Evolutionary conservation across 2,888 invertebrate species (phyloP).

Genomic region (Mylabris sibirica): DNA sequence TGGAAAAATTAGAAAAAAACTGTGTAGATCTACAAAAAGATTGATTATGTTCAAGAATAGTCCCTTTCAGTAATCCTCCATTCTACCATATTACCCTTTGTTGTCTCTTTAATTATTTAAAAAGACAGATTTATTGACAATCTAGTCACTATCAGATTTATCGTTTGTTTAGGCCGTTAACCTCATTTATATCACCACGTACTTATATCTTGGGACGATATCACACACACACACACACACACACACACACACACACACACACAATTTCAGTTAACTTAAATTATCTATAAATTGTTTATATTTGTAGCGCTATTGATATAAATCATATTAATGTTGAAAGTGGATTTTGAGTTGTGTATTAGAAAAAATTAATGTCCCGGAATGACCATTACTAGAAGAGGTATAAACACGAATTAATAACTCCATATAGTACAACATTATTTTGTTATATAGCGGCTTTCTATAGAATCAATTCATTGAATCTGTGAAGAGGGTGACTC

Average conservation of each 20-base stretch:
- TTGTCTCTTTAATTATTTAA: constrained; percentile 14
- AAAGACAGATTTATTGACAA: constrained; percentile 16
- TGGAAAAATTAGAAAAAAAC: neutral
- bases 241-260: no score
- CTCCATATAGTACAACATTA: constrained; percentile 36
- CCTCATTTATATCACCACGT: neutral
- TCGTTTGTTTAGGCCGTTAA: constrained; percentile 11
- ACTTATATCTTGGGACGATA: neutral
- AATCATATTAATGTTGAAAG: constrained; percentile 1
- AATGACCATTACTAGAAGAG: constrained; percentile 42
- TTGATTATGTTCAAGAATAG: constrained; percentile 2
- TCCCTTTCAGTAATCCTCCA: neutral
- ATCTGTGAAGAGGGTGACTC: constrained; percentile 41
- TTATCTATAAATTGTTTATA: neutral
- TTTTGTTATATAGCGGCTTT: constrained; percentile 35
- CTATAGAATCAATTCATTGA: constrained; percentile 39
- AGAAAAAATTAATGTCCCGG: constrained; percentile 46
- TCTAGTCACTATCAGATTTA: constrained; percentile 12
- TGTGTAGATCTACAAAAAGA: neutral
- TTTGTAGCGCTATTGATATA: neutral
- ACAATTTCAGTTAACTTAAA: neutral
- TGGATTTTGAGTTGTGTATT: constrained; percentile 16
- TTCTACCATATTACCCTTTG: constrained; percentile 7
- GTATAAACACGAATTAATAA: constrained; percentile 39
- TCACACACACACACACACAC: no score